These are phyloP conservation scores for Limnephilus lunatus DNA, from an alignment of 2,888 invertebrate genomes.

Conservation along the genomic window DNA sequence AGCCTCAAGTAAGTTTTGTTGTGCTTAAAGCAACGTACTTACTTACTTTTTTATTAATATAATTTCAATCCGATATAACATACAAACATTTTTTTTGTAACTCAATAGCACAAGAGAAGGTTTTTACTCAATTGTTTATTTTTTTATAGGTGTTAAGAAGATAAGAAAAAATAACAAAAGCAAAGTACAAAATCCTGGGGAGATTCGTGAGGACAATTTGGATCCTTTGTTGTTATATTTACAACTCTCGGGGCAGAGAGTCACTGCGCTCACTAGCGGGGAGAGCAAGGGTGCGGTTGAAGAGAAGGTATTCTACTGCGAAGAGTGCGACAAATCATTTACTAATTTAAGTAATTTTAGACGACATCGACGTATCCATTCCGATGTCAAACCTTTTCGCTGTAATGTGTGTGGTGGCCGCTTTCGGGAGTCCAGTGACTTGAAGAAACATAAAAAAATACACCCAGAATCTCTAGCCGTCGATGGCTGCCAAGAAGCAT, in stretches of 20 bases:
- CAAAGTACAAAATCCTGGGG: not conserved
- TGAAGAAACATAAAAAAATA: slow-evolving; percentile 34
- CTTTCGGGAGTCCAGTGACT: slow-evolving; percentile 32
- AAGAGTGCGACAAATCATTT: slow-evolving; percentile 33
- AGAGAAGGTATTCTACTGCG: slow-evolving; percentile 19
- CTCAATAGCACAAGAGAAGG: not conserved
- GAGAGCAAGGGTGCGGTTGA: not conserved
- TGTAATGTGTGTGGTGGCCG: slow-evolving; percentile 7
- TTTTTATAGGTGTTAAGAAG: not conserved
- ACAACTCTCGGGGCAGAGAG: not conserved
- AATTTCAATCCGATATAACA: not conserved
- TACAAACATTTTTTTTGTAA: not conserved
- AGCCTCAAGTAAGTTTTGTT: not conserved
- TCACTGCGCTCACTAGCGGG: not conserved
- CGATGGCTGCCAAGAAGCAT: not conserved
- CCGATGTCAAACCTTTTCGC: slow-evolving; percentile 14
- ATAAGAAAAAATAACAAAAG: not conserved
- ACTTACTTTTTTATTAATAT: not conserved
- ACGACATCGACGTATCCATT: slow-evolving; percentile 12
- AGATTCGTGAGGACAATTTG: not conserved
- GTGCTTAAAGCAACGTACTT: no score
- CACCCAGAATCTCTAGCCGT: slow-evolving; percentile 14
- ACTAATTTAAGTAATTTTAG: not conserved
- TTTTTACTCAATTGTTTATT: not conserved
- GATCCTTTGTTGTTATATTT: not conserved